Base-by-base conservation (phyloP, 2,113 vertebrate genomes). In the Paramisgurnus dabryanus region DNA sequence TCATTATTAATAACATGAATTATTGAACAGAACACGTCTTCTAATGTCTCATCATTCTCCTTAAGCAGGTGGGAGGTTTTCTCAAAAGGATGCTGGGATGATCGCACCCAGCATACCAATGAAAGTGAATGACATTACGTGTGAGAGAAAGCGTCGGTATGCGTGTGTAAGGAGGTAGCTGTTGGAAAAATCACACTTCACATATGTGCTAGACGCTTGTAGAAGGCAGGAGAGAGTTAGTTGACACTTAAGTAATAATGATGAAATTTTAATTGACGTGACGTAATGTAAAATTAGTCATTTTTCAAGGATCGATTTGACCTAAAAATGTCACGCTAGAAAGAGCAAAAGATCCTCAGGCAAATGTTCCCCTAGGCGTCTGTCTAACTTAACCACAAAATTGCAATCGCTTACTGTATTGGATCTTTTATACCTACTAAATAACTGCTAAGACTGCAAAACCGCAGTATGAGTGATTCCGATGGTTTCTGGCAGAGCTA, bases 1-100 rank as follows among this genome's bases (percentile, higher is more conserved):
- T 67, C 65, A 76, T 83, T 85, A 80, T 84, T 80, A 84, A 77
- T 78, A 22, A 61, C 43, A 80, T 70, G 78, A 81, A 78, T 72
- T 81, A 78, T 72, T 71, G 68, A 79, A 53, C 76, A 65, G 75
- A 78, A 84, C 67, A 67, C 49, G 70, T 58, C 57, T 78, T 63
- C 69, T 84, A 81, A 84, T 81, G 63, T 80, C 43, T 73, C 70
- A 72, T 68, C 49, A 84, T 81, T 81, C 80, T 55, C 55, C 70
- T 77, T 71, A 53, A 67, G 80, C 72, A 77, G 76, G 74, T 77
- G 64, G 73, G 78, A 78, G 57, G 57, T 73, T 83, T 83, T 73
- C 76, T 79, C 74, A 78, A 61, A 78, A 75, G 74, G 74, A 76
- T 76, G 76, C 49, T 60, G 43, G 60, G 17, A 53, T 49, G 55